These are phyloP conservation scores for Halichoerus grypus DNA, from an alignment of 2,113 vertebrate genomes.

Conservation along the genomic window DNA sequence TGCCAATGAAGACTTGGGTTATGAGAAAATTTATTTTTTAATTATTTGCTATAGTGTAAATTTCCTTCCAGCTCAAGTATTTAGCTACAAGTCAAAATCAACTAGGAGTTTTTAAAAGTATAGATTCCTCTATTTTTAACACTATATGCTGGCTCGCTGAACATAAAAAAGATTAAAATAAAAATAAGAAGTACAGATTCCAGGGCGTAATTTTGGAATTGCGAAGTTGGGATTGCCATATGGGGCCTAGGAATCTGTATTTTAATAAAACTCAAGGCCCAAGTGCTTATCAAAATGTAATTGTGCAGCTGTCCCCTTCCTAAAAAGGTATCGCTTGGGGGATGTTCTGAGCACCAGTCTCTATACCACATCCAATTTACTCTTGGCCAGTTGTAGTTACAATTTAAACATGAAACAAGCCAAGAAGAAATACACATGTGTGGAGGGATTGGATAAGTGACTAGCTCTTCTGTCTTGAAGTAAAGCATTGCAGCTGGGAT, in stretches of 20 bases:
- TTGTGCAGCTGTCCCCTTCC: neutral
- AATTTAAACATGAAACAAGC: neutral
- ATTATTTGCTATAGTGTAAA: neutral
- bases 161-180: neutral
- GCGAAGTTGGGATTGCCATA: neutral
- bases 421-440: neutral
- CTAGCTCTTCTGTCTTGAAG: neutral
- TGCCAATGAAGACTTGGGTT: neutral
- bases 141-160: neutral
- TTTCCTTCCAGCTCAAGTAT: neutral
- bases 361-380: neutral
- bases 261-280: neutral
- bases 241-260: neutral
- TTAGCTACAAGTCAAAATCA: conserved; percentile 1
- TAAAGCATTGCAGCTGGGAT: neutral
- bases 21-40: neutral
- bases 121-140: neutral
- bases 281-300: neutral
- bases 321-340: neutral
- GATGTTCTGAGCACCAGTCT: neutral
- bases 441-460: neutral
- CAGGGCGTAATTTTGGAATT: neutral
- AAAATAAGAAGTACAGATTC: neutral
- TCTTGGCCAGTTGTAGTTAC: neutral
- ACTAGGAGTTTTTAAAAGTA: neutral